These are phyloP conservation scores for Trichosurus vulpecula DNA, from an alignment of 2,797 vertebrate species.

Conservation along the genomic window DNA sequence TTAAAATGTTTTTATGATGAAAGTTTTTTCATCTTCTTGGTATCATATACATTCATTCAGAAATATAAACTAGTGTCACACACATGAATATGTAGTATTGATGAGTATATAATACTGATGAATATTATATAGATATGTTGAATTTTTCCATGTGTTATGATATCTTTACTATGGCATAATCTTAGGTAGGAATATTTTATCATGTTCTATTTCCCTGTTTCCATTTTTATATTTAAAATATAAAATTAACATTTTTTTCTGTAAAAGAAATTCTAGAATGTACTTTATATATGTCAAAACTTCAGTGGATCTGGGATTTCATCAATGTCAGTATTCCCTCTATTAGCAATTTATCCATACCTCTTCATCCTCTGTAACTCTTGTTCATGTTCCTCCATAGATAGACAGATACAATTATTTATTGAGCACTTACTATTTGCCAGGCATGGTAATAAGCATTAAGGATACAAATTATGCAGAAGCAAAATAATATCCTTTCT, in stretches of 20 bases:
- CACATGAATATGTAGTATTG: neutral
- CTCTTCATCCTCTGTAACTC: neutral
- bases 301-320: neutral
- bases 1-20: neutral
- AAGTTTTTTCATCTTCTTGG: neutral
- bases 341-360: neutral
- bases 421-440: neutral
- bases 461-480: neutral
- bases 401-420: neutral
- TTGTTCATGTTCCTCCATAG: neutral
- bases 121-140: slow-evolving; percentile 1
- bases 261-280: neutral
- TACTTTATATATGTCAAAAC: neutral
- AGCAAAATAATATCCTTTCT: neutral
- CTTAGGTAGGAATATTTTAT: slow-evolving; percentile 27
- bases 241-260: slow-evolving; percentile 23
- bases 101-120: neutral
- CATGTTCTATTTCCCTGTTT: slow-evolving; percentile 8
- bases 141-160: slow-evolving; percentile 3
- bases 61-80: neutral
- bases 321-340: neutral
- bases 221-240: slow-evolving; percentile 51
- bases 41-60: neutral
- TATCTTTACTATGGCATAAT: slow-evolving; percentile 42
- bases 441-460: neutral